Evolutionary conservation across 2,888 invertebrate genomes (phyloP), one percentile per base, ranked within the genome.

Genomic region (Limnephilus auricula): DNA sequence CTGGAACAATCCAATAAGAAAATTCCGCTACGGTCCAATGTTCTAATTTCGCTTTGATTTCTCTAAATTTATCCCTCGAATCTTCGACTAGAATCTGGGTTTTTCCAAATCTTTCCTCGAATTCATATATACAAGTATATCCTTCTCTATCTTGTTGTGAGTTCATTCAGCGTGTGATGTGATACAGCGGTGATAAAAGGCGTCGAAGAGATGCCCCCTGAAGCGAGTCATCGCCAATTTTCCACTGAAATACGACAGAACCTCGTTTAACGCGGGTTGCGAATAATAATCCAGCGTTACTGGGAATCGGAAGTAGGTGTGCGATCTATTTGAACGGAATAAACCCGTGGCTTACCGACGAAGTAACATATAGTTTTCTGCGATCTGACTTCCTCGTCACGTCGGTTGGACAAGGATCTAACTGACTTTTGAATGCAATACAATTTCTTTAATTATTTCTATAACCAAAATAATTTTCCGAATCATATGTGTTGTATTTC

Each of bases 161-260:
- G 85, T 30, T 85, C 85, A 85, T 85, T 45, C 85, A 30, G 85
- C 85, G 85, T 85, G 30, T 85, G 85, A 85, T 40, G 45, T 30
- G 40, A 37, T 85, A 85, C 40, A 85, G 30, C 40, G 10, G n/a
- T 85, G 85, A 30, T 85, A 40, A 45, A 65, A 45, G 40, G 45
- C n/a, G 37, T 25, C n/a, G 45, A 85, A 85, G 40, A 45, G 85
- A 45, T 85, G 9, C 34, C 40, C 40, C 10, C 45, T 40, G 85
- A 85, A 85, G 85, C 85, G 85, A 85, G 85, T 85, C 40, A 85
- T 85, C 85, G 40, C 37, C 32, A 85, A 40, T 85, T 85, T 40
- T 85, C 25, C 40, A 85, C 34, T 30, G 85, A 45, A 40, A 45
- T 40, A 65, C 25, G 84, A 45, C 30, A n/a, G 13, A 30, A 34